Conservation (phyloP, 2,797 vertebrate species). For the Squalus acanthias region DNA sequence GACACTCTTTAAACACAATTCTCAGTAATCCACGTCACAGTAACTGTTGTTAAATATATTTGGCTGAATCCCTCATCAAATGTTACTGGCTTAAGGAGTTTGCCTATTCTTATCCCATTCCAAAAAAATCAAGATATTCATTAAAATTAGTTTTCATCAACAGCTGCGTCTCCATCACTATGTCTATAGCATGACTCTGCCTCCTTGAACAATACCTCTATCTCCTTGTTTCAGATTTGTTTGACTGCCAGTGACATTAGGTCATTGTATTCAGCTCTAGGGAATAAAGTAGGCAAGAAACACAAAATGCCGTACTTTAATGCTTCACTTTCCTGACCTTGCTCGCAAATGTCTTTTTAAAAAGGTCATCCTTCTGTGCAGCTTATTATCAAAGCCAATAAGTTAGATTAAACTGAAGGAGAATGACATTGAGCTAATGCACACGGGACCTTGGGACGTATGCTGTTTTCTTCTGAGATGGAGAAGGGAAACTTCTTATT, state of each 20-base stretch:
- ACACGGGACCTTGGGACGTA: background rate
- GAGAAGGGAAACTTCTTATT: background rate
- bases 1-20: background rate
- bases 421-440: background rate
- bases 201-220: constrained; percentile 18
- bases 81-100: background rate
- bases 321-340: constrained; percentile 32
- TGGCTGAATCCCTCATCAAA: constrained; percentile 15
- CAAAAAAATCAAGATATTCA: constrained; percentile 1
- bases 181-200: background rate
- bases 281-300: background rate
- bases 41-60: background rate
- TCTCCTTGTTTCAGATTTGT: constrained; percentile 2
- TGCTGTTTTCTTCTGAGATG: background rate
- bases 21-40: background rate
- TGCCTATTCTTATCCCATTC: background rate
- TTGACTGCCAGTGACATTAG: constrained; percentile 11
- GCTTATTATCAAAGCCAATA: constrained; percentile 23
- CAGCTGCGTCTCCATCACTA: background rate
- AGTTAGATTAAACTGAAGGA: background rate
- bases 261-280: background rate
- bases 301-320: background rate
- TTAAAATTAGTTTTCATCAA: background rate
- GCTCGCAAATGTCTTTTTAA: background rate
- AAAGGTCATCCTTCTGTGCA: constrained; percentile 30